phyloP scores from a whole-genome alignment of 2,797 vertebrate species.

The Champsocephalus esox region DNA sequence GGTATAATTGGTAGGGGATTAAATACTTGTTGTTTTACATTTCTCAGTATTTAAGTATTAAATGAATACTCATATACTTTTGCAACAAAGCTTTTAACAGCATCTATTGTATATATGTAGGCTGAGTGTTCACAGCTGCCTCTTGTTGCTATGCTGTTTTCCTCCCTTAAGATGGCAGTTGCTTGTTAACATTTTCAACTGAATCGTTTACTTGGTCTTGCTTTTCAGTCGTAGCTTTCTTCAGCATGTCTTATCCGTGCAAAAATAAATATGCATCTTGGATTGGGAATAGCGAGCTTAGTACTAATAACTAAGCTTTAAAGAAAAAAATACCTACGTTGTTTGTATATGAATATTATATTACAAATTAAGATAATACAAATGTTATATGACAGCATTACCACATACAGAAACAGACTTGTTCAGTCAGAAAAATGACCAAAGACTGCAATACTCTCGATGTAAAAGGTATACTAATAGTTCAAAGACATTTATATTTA shows the following conservation, averaged over 20 bases:
- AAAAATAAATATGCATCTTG: background rate
- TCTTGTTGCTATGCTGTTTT: conserved; percentile 47
- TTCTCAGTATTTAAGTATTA: no score
- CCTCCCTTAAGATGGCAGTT: conserved; percentile 76
- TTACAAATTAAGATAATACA: conserved; percentile 22
- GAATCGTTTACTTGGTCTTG: background rate
- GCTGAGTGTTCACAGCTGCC: background rate
- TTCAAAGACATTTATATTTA: background rate
- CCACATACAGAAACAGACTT: background rate
- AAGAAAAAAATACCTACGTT: background rate
- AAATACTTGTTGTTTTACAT: no score
- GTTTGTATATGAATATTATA: background rate
- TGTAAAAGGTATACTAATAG: conserved; percentile 1
- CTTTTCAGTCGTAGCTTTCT: conserved; percentile 24
- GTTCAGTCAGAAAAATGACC: background rate
- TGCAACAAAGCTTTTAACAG: background rate
- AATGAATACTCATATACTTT: no score
- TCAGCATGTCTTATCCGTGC: conserved; percentile 18
- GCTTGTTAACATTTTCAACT: conserved; percentile 18
- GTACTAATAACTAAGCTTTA: conserved; percentile 21
- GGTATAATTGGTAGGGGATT: background rate
- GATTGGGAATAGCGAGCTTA: background rate
- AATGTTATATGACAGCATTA: conserved; percentile 6
- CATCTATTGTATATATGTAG: background rate
- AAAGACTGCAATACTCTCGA: conserved; percentile 2